phyloP scores from a whole-genome alignment of 2,888 invertebrate species.

The Phyllotreta cruciferae region DNA sequence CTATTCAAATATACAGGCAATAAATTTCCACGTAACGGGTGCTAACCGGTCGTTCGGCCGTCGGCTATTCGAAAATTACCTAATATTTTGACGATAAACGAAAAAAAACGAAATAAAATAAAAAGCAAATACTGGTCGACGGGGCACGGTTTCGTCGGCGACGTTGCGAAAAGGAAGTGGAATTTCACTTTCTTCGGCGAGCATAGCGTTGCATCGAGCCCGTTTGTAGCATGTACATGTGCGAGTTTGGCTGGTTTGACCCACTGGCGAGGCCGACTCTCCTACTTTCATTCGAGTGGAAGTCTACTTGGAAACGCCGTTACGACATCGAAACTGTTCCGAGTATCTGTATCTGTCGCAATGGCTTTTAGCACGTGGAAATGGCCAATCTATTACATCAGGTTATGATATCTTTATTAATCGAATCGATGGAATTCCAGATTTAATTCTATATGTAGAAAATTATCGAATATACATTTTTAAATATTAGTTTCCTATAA shows the following conservation, averaged over 20 bases:
- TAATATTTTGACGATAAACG: slow-evolving; percentile 22
- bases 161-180: slow-evolving; percentile 41
- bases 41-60: slow-evolving; percentile 7
- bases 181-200: slow-evolving; percentile 47
- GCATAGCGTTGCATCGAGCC: slow-evolving; percentile 33
- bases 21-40: slow-evolving; percentile 10
- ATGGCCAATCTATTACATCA: too few species aligned
- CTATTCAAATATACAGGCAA: slow-evolving; percentile 8
- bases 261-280: slow-evolving; percentile 46
- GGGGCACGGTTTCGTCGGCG: slow-evolving; percentile 4
- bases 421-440: too few species aligned
- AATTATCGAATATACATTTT: too few species aligned
- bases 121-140: slow-evolving; percentile 26
- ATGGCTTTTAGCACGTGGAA: slow-evolving; percentile 9
- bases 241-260: slow-evolving; percentile 38
- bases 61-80: slow-evolving; percentile 21
- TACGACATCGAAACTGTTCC: slow-evolving; percentile 27
- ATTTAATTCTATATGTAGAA: too few species aligned
- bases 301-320: slow-evolving; percentile 33
- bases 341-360: slow-evolving; percentile 11
- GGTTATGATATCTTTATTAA: too few species aligned
- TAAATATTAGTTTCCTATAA: too few species aligned
- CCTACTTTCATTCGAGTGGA: slow-evolving; percentile 47
- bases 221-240: slow-evolving; percentile 5
- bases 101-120: slow-evolving; percentile 13